Evolutionary conservation across 2,113 vertebrate genomes (phyloP).

Genomic region (Mobula hypostoma): DNA sequence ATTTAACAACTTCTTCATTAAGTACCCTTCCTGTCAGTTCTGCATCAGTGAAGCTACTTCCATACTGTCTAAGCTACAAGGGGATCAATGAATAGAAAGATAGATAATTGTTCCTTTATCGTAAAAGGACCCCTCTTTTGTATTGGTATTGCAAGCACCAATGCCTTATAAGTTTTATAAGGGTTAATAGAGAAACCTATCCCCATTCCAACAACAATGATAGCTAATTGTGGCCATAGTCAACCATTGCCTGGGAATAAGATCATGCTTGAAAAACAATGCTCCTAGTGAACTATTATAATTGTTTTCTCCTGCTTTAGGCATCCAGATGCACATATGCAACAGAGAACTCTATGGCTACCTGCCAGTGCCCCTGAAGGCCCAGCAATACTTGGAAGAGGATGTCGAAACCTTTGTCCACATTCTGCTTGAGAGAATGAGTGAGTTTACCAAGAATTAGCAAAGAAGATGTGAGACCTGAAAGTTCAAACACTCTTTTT

Average conservation of each 20-base stretch:
- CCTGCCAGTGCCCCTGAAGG: slow-evolving; percentile 83
- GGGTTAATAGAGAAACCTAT: background rate
- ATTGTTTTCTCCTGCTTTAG: background rate
- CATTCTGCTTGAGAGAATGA: slow-evolving; percentile 81
- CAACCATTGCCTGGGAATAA: background rate
- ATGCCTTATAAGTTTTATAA: background rate
- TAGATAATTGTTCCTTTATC: background rate
- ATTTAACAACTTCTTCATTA: background rate
- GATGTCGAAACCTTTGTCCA: slow-evolving; percentile 83
- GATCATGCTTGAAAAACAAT: background rate
- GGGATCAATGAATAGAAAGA: background rate
- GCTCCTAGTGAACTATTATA: background rate
- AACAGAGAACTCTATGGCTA: slow-evolving; percentile 90
- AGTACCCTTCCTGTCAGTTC: background rate
- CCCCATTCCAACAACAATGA: background rate
- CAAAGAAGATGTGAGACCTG: background rate
- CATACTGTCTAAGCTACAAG: background rate
- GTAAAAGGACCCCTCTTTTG: background rate
- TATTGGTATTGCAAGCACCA: background rate
- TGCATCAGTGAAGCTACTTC: background rate
- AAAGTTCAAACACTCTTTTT: no score
- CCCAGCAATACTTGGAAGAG: slow-evolving; percentile 77
- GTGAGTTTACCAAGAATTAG: slow-evolving; percentile 60
- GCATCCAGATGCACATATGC: slow-evolving; percentile 84
- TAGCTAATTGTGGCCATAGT: background rate